A percentile compares a stretch with the other conserved stretches of the same genome.
Conservation (phyloP, 2,888 invertebrate species). For the Heliconius ethilla region DNA sequence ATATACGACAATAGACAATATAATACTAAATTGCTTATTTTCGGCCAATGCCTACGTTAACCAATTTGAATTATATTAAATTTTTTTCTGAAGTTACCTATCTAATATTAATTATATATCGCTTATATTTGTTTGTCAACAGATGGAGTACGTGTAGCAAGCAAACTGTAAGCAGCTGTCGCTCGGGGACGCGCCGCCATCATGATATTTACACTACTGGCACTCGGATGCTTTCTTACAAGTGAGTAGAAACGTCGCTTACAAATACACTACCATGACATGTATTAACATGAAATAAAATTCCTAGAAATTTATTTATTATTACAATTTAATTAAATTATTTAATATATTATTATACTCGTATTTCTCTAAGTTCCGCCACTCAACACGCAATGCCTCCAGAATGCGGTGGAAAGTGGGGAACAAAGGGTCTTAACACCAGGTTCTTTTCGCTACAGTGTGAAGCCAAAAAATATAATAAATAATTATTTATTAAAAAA, state of each 20-base stretch:
- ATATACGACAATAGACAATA: no score
- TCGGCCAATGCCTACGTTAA: not conserved
- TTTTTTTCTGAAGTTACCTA: not conserved
- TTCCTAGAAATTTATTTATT: not conserved
- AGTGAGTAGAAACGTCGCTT: slow-evolving; percentile 2
- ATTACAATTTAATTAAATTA: no score
- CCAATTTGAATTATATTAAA: not conserved
- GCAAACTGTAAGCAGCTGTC: not conserved
- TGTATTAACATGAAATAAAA: not conserved
- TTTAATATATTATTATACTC: no score
- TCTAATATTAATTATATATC: not conserved
- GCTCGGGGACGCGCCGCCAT: not conserved
- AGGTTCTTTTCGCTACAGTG: no score
- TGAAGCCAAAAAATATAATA: no score
- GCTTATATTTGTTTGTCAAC: not conserved
- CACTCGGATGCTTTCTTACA: not conserved
- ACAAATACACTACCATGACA: not conserved
- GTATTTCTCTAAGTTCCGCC: no score
- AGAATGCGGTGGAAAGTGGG: no score
- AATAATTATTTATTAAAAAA: no score
- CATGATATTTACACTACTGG: slow-evolving; percentile 14
- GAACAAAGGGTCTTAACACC: no score
- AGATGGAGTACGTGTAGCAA: not conserved
- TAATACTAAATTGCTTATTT: no score
- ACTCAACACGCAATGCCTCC: no score